A percentile compares a stretch with the other conserved stretches of the same genome.
phyloP scores from a whole-genome alignment of 2,797 vertebrate genomes.

The Emydoidea blandingii region DNA sequence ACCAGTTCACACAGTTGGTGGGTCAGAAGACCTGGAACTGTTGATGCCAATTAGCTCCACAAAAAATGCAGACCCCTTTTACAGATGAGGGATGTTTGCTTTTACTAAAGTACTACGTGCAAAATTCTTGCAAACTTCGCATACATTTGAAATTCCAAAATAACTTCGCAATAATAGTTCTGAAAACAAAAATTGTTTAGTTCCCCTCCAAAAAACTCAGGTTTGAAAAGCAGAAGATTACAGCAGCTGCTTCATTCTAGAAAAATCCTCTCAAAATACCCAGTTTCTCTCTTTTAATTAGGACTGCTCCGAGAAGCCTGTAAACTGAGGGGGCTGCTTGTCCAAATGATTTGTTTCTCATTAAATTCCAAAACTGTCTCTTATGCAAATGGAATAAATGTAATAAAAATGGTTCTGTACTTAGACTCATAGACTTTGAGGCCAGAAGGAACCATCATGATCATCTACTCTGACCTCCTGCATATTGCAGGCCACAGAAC shows the following conservation, averaged over 20 bases:
- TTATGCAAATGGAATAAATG: slow-evolving; percentile 13
- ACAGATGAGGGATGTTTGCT: neutral
- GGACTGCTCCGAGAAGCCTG: neutral
- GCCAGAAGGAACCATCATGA: neutral
- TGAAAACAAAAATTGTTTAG: neutral
- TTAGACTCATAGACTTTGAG: neutral
- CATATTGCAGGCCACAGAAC: neutral
- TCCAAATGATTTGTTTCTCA: neutral
- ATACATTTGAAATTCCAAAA: slow-evolving; percentile 17
- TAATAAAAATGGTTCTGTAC: neutral
- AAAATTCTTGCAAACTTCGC: neutral
- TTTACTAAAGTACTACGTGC: rapidly evolving
- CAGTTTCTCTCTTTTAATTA: slow-evolving; percentile 13
- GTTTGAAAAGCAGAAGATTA: neutral
- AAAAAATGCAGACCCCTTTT: rapidly evolving
- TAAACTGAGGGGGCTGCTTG: neutral
- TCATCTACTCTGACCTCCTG: neutral
- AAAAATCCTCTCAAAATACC: slow-evolving; percentile 8
- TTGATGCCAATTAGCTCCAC: neutral
- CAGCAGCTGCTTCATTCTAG: neutral
- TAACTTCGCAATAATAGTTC: slow-evolving; percentile 4
- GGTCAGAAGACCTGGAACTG: neutral
- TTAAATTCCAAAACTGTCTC: neutral
- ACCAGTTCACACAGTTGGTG: neutral
- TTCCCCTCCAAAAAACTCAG: neutral